These are phyloP conservation scores for Thereva nobilitata DNA, from an alignment of 2,888 invertebrate species.

Conservation along the genomic window DNA sequence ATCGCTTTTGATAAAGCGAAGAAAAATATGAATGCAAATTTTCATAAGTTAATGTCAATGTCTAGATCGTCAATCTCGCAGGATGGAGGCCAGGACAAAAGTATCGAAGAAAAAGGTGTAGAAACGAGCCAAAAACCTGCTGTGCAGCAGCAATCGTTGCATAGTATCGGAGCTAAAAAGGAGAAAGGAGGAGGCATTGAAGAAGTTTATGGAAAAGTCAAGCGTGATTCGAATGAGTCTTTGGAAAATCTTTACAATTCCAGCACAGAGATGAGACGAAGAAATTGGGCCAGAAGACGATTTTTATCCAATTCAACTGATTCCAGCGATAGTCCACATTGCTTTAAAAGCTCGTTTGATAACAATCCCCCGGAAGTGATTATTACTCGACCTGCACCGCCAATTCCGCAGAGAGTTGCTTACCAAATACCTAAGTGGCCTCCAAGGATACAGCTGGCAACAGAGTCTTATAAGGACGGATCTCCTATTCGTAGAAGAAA, in stretches of 20 bases:
- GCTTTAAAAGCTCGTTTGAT: neutral
- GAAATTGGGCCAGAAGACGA: conserved; percentile 3
- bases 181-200: neutral
- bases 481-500: neutral
- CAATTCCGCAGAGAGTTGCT: conserved; percentile 9
- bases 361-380: conserved; percentile 18
- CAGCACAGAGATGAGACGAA: neutral
- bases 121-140: too few species aligned
- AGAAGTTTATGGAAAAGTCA: neutral
- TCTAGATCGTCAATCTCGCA: neutral
- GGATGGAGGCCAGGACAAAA: neutral
- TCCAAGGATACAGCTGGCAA: neutral
- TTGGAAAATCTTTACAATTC: neutral
- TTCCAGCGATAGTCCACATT: conserved; percentile 13
- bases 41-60: conserved; percentile 8
- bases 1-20: conserved; percentile 35
- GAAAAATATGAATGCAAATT: conserved; percentile 22
- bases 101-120: neutral
- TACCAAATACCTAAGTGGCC: neutral
- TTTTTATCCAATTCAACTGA: conserved; percentile 6
- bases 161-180: too few species aligned
- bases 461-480: neutral
- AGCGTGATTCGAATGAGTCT: conserved; percentile 1
- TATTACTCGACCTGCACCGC: conserved; percentile 47
- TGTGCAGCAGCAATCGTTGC: too few species aligned